Conservation (phyloP, 2,888 invertebrate genomes). For the Heliconius ethilla region DNA sequence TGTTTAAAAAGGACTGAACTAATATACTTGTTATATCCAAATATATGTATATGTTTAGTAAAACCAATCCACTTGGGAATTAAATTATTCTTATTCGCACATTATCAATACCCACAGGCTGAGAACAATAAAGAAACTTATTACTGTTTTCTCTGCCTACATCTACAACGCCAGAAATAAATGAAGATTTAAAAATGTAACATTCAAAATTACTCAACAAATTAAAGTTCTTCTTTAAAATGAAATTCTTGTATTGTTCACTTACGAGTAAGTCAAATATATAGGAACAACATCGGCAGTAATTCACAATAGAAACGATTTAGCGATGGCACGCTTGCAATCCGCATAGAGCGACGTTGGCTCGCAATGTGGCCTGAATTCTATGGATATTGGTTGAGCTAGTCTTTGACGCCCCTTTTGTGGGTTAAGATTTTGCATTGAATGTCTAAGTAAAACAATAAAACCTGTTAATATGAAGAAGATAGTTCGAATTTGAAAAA, state of each 20-base stretch:
- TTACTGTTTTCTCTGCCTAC: not conserved
- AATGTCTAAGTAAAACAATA: slow-evolving; percentile 24
- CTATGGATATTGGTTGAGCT: slow-evolving; percentile 48
- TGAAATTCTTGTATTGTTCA: not conserved
- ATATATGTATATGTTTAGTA: no score
- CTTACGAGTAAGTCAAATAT: not conserved
- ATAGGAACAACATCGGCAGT: slow-evolving; percentile 15
- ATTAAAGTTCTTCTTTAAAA: not conserved
- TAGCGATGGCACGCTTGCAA: slow-evolving; percentile 52
- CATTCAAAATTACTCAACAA: not conserved
- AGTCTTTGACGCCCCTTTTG: slow-evolving; percentile 29
- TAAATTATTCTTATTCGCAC: no score
- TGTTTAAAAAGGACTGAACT: not conserved
- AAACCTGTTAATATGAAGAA: no score
- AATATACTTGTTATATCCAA: no score
- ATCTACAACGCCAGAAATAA: not conserved
- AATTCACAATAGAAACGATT: slow-evolving; percentile 37
- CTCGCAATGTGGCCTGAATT: slow-evolving; percentile 55
- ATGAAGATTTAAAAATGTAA: not conserved
- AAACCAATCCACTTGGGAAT: no score
- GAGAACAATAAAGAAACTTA: not conserved
- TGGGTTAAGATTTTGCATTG: slow-evolving; percentile 31
- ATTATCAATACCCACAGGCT: not conserved
- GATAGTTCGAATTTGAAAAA: not conserved
- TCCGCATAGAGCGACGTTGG: slow-evolving; percentile 51